These are phyloP conservation scores for Arctopsyche grandis DNA, from an alignment of 1,140 invertebrate species.

Conservation along the genomic window DNA sequence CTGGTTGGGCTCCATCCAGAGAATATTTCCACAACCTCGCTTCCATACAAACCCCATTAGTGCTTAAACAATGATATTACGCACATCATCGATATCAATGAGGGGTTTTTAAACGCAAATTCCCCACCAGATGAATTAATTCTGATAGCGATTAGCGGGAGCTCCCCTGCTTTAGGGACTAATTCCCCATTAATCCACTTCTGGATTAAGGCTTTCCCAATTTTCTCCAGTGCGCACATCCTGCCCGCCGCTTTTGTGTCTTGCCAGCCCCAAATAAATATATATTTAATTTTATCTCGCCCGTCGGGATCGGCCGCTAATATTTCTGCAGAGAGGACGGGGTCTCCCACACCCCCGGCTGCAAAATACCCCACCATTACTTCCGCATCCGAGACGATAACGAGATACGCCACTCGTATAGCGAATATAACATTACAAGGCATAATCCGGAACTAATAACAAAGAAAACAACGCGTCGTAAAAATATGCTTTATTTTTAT, in stretches of 20 bases:
- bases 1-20: too few relatives aligned
- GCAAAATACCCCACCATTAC: neutral
- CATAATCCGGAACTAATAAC: conserved; percentile 22
- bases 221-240: conserved; percentile 24
- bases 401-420: conserved; percentile 7
- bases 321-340: neutral
- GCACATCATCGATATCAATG: too few relatives aligned
- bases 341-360: neutral
- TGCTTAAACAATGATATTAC: too few relatives aligned
- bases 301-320: neutral
- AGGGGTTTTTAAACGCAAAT: too few relatives aligned
- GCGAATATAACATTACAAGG: conserved; percentile 3
- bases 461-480: conserved; percentile 8
- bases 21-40: too few relatives aligned
- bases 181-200: conserved; percentile 34
- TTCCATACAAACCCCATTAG: too few relatives aligned
- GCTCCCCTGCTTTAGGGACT: neutral
- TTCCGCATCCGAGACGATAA: neutral
- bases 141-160: neutral
- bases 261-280: conserved; percentile 20
- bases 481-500: too few relatives aligned
- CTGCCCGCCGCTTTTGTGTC: neutral
- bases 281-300: conserved; percentile 32
- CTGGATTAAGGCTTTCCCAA: conserved; percentile 22
- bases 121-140: neutral